phyloP scores from a whole-genome alignment of 2,888 invertebrate species.

The Drosophila paramelanica region DNA sequence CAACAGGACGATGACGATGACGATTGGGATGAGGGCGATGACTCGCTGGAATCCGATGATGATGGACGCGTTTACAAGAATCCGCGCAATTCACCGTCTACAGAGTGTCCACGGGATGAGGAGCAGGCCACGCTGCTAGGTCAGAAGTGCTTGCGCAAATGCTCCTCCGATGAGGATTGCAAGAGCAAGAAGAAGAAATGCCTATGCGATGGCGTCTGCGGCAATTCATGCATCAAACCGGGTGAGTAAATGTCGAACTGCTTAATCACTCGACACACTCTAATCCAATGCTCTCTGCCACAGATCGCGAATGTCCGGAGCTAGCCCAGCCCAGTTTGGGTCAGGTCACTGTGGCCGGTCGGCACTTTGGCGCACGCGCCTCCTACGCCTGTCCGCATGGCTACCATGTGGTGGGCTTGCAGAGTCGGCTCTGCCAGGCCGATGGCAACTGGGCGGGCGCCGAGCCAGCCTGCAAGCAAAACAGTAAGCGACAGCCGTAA shows the following conservation, averaged over 20 bases:
- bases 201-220: conserved; percentile 98
- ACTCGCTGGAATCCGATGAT: conserved; percentile 89
- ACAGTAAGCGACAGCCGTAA: conserved; percentile 87
- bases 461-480: conserved; percentile 93
- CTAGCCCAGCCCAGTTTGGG: conserved; percentile 92
- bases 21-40: conserved; percentile 84
- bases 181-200: conserved; percentile 98
- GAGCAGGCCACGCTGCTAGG: conserved; percentile 93
- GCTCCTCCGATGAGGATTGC: conserved; percentile 97
- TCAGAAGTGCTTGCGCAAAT: conserved; percentile 95
- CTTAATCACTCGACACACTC: background rate
- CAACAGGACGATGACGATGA: conserved; percentile 82
- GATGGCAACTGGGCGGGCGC: conserved; percentile 96
- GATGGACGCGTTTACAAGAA: conserved; percentile 94
- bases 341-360: conserved; percentile 90
- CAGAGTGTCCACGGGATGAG: conserved; percentile 93
- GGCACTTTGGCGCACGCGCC: conserved; percentile 92
- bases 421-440: conserved; percentile 95
- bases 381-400: conserved; percentile 95
- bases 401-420: conserved; percentile 94
- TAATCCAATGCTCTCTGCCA: conserved; percentile 54
- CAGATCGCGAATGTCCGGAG: conserved; percentile 94
- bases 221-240: conserved; percentile 98
- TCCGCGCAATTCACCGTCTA: conserved; percentile 94
- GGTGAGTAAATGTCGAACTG: conserved; percentile 86